Evolutionary conservation across 1,140 invertebrate genomes (phyloP), one percentile per base, ranked within the genome.

Genomic region (Drosophila murphyi): DNA sequence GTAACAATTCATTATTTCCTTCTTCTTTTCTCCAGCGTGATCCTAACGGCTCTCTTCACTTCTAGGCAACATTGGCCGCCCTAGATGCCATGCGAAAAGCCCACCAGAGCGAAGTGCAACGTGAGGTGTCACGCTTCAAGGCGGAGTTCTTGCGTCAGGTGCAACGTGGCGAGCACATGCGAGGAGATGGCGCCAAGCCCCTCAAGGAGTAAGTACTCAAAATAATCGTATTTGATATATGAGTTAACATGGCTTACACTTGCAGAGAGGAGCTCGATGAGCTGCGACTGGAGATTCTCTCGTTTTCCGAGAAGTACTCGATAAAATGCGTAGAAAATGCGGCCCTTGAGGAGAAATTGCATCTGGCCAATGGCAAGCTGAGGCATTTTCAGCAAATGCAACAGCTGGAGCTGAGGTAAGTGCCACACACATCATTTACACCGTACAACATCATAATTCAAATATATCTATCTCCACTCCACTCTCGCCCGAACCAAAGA

Each of bases 71-170:
- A 32, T 87, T 96, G 57, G 95, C 95, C 72, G 97, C 97, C 10
- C 93, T 98, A 60, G 97, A 98, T 92, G 97, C 97, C 3, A 98
- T 98, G 96, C 94, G 97, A 45, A 98, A 98, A 92, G 97, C 97
- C 1, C 97, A 98, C 92, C 97, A 98, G 93, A 96, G 96, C 73
- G 97, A 98, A 91, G 96, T 98, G 29, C 96, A 97, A 80, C 95
- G 96, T 54, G 96, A 98, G 93, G 96, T 98, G 8, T 94, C 96
- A 10, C 96, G 96, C 90, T 97, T 98, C 92, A 97, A 98, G 91
- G 94, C 96, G 61, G 96, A 97, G 91, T 97, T 97, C 87, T 92
- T 96, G n/a, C 95, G 95, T 55, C 95, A 96, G 89, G 94, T 95
- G 81, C 94, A 91, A 55, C 93, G 94, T 4, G 93, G 94, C 5